Conservation (phyloP, 1,140 invertebrate genomes). For the Zaprionus davidi region DNA sequence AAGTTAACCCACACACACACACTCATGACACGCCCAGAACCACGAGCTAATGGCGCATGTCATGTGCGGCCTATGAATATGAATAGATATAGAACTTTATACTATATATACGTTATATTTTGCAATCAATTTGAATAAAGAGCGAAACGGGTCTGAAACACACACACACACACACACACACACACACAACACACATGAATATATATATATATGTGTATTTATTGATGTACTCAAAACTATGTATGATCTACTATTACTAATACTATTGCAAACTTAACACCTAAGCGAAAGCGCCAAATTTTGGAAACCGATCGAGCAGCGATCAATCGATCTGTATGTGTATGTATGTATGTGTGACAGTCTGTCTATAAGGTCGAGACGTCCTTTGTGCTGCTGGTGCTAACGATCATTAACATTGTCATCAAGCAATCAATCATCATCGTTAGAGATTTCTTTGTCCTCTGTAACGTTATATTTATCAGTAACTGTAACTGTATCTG, state of each 20-base stretch:
- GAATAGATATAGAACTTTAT: slow-evolving; percentile 31
- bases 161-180: slow-evolving; percentile 4
- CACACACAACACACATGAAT: slow-evolving; percentile 12
- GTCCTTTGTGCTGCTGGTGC: background rate
- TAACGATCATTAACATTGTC: background rate
- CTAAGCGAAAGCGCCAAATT: slow-evolving; percentile 36
- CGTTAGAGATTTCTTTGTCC: slow-evolving; percentile 2
- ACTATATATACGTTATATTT: slow-evolving; percentile 46
- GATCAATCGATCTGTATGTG: slow-evolving; percentile 6
- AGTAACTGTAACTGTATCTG: background rate
- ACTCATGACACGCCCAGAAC: slow-evolving; percentile 4
- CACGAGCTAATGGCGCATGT: background rate
- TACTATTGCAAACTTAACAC: slow-evolving; percentile 29
- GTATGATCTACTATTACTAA: slow-evolving; percentile 23
- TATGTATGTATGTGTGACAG: slow-evolving; percentile 20
- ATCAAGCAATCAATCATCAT: slow-evolving; percentile 1
- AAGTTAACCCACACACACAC: background rate
- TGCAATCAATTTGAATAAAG: slow-evolving; percentile 59
- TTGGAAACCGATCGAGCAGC: background rate
- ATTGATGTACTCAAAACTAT: slow-evolving; percentile 12
- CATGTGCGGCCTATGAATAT: slow-evolving; percentile 23
- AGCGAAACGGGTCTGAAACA: slow-evolving; percentile 22
- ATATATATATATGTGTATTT: slow-evolving; percentile 23
- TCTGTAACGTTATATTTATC: background rate
- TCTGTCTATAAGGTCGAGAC: background rate